A percentile compares a stretch with the other conserved stretches of the same genome.
These are phyloP conservation scores for Psittacula cyanocephala DNA, from an alignment of 2,113 vertebrate genomes.

Conservation along the genomic window DNA sequence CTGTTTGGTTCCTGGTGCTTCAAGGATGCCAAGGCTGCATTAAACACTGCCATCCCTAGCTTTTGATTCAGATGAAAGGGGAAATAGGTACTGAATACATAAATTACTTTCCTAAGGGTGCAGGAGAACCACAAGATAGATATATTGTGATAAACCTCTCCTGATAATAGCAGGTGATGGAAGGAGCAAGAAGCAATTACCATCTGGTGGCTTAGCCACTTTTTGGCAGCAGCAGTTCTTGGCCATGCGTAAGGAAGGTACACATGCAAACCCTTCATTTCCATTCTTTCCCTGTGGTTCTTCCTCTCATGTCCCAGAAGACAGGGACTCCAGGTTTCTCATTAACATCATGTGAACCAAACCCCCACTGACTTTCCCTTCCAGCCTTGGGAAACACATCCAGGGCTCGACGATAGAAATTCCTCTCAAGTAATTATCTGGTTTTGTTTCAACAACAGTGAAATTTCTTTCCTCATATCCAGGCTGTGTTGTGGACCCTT, in stretches of 20 bases:
- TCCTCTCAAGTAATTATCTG: neutral
- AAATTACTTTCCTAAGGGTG: neutral
- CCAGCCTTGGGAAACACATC: neutral
- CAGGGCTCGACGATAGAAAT: neutral
- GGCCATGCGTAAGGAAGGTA: neutral
- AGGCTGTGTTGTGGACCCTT: neutral
- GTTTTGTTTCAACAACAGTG: neutral
- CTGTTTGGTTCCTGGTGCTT: neutral
- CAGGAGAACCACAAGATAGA: neutral
- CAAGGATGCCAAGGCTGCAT: neutral
- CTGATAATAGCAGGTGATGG: neutral
- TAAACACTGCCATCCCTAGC: neutral
- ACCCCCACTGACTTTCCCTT: neutral
- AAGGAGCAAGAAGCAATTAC: neutral
- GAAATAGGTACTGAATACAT: neutral
- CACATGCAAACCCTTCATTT: neutral
- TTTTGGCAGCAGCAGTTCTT: neutral
- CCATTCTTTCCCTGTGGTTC: neutral
- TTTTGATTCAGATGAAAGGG: neutral
- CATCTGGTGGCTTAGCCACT: neutral
- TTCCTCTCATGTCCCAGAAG: neutral
- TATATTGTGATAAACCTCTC: neutral
- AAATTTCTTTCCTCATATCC: accelerated
- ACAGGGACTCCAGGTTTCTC: neutral
- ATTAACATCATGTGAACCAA: neutral